Percentiles rank a stretch among this genome's conserved stretches.
phyloP scores from a whole-genome alignment of 2,113 vertebrate species.

The Gymnogyps californianus region DNA sequence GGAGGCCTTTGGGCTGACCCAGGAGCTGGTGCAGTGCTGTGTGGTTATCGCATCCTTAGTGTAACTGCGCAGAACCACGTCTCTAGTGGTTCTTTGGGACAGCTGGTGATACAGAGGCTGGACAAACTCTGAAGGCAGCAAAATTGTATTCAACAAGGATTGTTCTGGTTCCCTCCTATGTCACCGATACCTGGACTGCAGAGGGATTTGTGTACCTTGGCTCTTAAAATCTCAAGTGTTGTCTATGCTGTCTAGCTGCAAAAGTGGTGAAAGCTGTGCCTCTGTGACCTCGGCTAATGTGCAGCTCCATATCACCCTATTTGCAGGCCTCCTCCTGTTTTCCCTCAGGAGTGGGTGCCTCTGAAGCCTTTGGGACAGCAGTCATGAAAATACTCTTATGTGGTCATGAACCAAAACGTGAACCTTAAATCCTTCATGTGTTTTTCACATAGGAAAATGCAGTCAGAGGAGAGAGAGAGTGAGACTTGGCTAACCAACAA shows the following conservation, averaged over 20 bases:
- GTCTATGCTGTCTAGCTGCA: neutral
- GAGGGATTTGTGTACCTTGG: neutral
- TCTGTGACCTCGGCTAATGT: accelerated
- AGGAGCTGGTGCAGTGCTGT: neutral
- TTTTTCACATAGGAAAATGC: neutral
- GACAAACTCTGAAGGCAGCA: neutral
- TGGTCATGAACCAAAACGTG: accelerated
- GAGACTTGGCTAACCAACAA: neutral
- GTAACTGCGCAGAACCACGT: accelerated
- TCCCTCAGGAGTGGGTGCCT: neutral
- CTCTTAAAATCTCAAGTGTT: neutral
- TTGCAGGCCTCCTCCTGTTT: neutral
- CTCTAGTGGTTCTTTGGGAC: neutral
- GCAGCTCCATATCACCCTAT: accelerated
- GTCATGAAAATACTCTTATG: neutral
- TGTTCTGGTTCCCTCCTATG: neutral
- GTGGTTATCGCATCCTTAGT: accelerated
- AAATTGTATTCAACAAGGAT: neutral
- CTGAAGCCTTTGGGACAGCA: neutral
- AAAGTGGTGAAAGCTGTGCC: neutral
- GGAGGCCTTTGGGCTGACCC: neutral
- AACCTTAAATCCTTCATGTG: neutral
- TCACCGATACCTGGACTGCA: neutral
- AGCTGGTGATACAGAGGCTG: neutral
- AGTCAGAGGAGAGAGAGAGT: neutral